A percentile compares a stretch with the other conserved stretches of the same genome.
Evolutionary conservation across 2,888 invertebrate species (phyloP).

Genomic region (Cryptocephalus primarius): DNA sequence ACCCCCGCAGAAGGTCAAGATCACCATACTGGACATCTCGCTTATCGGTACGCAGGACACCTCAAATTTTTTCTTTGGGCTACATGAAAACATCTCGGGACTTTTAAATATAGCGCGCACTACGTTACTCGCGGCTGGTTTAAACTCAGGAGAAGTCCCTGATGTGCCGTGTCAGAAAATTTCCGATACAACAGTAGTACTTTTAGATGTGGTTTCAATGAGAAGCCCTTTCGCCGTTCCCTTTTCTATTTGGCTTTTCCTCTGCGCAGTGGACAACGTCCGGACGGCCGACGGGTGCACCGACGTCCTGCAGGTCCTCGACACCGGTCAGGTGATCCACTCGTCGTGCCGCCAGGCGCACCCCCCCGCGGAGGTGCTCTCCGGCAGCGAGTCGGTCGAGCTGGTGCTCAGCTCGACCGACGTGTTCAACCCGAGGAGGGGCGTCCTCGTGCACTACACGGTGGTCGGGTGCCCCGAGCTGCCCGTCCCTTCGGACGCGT

Average conservation of each 20-base stretch:
- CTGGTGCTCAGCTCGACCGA: constrained; percentile 22
- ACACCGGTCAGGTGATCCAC: constrained; percentile 40
- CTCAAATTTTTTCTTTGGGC: too few relatives aligned
- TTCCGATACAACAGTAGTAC: too few relatives aligned
- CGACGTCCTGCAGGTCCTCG: constrained; percentile 43
- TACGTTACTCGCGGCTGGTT: too few relatives aligned
- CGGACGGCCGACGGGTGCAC: constrained; percentile 27
- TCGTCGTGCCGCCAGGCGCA: constrained; percentile 46
- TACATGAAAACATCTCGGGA: too few relatives aligned
- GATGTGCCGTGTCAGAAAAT: too few relatives aligned
- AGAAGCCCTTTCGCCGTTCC: too few relatives aligned
- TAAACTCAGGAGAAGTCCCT: too few relatives aligned
- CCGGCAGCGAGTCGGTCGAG: constrained; percentile 39
- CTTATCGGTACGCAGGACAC: constrained; percentile 59
- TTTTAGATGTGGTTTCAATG: too few relatives aligned
- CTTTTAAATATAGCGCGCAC: too few relatives aligned
- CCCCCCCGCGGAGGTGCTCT: constrained; percentile 40
- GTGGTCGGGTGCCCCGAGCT: constrained; percentile 59
- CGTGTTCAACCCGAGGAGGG: constrained; percentile 43
- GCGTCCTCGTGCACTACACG: constrained; percentile 49
- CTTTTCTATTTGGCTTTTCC: too few relatives aligned
- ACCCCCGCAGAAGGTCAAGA: constrained; percentile 50
- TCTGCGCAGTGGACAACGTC: constrained; percentile 10
- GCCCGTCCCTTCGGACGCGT: constrained; percentile 54
- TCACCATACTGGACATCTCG: constrained; percentile 59